Conservation (phyloP, 2,888 invertebrate genomes). For the Diaphora mendica region DNA sequence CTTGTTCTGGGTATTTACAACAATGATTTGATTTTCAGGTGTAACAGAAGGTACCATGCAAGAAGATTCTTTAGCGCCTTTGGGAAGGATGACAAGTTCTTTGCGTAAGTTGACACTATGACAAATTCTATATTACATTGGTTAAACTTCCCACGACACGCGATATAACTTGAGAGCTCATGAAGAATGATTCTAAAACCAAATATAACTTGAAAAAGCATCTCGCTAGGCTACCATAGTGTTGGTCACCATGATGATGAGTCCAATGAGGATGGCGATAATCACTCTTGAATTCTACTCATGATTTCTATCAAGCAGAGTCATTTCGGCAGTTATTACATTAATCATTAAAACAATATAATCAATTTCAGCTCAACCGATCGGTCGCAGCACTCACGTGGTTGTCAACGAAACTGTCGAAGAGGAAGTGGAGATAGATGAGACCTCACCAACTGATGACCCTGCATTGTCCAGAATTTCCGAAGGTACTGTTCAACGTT, state of each 20-base stretch:
- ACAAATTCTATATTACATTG: background rate
- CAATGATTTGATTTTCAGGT: slow-evolving; percentile 49
- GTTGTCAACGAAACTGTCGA: slow-evolving; percentile 78
- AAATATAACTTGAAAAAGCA: too few relatives aligned
- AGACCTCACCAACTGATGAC: slow-evolving; percentile 70
- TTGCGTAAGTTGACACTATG: slow-evolving; percentile 68
- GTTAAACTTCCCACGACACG: too few relatives aligned
- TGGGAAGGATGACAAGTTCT: slow-evolving; percentile 71
- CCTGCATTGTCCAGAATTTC: slow-evolving; percentile 58
- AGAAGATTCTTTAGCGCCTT: slow-evolving; percentile 69
- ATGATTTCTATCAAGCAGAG: too few relatives aligned
- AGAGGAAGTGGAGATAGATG: slow-evolving; percentile 78
- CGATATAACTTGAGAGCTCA: too few relatives aligned
- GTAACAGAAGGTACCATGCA: slow-evolving; percentile 71
- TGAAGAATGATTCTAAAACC: too few relatives aligned
- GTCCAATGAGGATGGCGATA: too few relatives aligned
- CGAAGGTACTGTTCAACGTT: slow-evolving; percentile 58
- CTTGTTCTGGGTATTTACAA: background rate
- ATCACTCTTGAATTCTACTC: too few relatives aligned
- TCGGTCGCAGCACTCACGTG: slow-evolving; percentile 79
- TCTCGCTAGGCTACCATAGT: too few relatives aligned
- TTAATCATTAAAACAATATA: background rate
- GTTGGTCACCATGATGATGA: too few relatives aligned
- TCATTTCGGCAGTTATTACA: background rate
- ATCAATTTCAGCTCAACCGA: slow-evolving; percentile 69